A percentile compares a stretch with the other conserved stretches of the same genome.
Conservation (phyloP, 2,797 vertebrate species). For the Falco naumanni region DNA sequence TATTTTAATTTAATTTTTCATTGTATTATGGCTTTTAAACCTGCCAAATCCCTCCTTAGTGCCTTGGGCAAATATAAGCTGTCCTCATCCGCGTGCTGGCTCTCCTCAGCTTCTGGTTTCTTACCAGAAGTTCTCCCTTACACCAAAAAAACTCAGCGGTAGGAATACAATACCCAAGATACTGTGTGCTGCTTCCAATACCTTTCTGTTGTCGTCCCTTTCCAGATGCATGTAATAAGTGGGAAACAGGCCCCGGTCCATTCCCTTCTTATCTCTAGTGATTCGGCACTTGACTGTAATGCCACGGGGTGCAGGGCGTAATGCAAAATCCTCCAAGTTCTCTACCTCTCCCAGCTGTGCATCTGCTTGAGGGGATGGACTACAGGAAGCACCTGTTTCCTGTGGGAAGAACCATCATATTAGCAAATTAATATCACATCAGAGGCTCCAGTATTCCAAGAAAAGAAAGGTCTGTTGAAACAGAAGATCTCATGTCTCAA, state of each 20-base stretch:
- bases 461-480: neutral
- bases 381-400: conserved; percentile 80
- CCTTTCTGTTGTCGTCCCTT: conserved; percentile 90
- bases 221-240: conserved; percentile 98
- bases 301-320: conserved; percentile 89
- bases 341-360: conserved; percentile 82
- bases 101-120: neutral
- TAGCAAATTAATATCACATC: neutral
- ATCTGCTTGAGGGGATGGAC: conserved; percentile 77
- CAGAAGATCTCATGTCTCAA: neutral
- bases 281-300: conserved; percentile 90
- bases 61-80: neutral
- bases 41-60: neutral
- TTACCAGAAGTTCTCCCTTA: neutral
- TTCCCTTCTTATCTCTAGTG: conserved; percentile 94
- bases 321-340: conserved; percentile 89
- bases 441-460: neutral
- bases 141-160: neutral
- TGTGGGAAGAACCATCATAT: conserved; percentile 56
- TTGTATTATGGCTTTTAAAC: neutral
- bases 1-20: neutral
- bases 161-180: neutral
- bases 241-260: conserved; percentile 95
- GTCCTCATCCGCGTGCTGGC: neutral
- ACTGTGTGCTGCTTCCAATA: conserved; percentile 45